A percentile compares a stretch with the other conserved stretches of the same genome.
These are phyloP conservation scores for Tromatobia lineatoria DNA, from an alignment of 2,888 invertebrate species.

Conservation along the genomic window DNA sequence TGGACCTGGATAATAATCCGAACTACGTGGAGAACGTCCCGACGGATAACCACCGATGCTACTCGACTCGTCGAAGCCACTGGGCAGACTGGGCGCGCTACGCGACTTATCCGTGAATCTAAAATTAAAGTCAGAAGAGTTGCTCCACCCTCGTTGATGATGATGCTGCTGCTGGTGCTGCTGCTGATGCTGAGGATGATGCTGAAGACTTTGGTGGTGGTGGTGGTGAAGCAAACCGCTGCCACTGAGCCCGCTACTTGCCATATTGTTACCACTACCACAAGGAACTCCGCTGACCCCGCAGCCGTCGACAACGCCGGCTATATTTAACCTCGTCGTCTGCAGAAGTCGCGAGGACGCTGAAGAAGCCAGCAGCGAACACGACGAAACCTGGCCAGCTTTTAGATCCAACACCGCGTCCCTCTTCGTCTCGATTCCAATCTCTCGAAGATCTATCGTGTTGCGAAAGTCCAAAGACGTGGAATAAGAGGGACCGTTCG, in stretches of 20 bases:
- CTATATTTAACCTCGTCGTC: slow-evolving; percentile 82
- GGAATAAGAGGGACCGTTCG: slow-evolving; percentile 73
- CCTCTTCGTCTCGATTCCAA: slow-evolving; percentile 80
- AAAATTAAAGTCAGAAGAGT: slow-evolving; percentile 83
- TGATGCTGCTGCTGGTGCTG: slow-evolving; percentile 67
- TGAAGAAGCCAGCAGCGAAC: slow-evolving; percentile 69
- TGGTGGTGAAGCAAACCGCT: slow-evolving; percentile 68
- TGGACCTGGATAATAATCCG: slow-evolving; percentile 49
- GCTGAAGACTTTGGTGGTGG: slow-evolving; percentile 71
- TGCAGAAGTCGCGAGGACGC: slow-evolving; percentile 77
- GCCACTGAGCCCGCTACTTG: slow-evolving; percentile 57
- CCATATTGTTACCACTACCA: slow-evolving; percentile 71
- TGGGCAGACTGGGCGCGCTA: slow-evolving; percentile 84
- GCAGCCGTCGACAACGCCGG: slow-evolving; percentile 73
- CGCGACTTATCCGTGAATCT: slow-evolving; percentile 84
- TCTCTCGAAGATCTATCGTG: slow-evolving; percentile 83
- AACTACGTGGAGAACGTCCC: slow-evolving; percentile 46
- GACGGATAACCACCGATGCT: slow-evolving; percentile 33
- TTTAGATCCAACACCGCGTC: slow-evolving; percentile 80
- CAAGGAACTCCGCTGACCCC: slow-evolving; percentile 59
- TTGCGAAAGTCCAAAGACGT: slow-evolving; percentile 82
- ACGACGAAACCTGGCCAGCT: slow-evolving; percentile 77
- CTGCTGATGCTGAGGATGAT: slow-evolving; percentile 73
- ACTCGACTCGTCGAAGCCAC: slow-evolving; percentile 77
- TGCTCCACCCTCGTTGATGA: slow-evolving; percentile 76